These are phyloP conservation scores for Nyleta sp. DNA, from an alignment of 2,888 invertebrate species.

Conservation along the genomic window DNA sequence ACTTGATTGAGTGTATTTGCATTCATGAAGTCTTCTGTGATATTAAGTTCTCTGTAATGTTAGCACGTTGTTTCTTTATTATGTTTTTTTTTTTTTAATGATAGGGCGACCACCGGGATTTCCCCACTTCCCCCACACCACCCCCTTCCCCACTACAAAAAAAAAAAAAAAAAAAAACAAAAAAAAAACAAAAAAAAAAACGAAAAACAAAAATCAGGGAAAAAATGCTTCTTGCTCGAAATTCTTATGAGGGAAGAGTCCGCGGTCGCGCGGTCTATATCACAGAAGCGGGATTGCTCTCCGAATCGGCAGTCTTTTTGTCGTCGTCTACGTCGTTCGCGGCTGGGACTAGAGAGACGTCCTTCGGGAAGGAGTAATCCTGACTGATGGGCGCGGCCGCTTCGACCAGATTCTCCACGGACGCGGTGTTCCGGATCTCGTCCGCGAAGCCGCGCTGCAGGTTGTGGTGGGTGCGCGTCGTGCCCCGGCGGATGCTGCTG, in stretches of 20 bases:
- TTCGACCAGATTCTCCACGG: constrained; percentile 79
- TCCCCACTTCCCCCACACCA: too few species aligned
- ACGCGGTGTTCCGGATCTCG: constrained; percentile 72
- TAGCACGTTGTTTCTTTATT: too few species aligned
- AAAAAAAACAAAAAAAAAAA: neutral
- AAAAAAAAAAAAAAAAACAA: too few species aligned
- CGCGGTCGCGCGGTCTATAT: constrained; percentile 75
- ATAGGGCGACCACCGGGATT: too few species aligned
- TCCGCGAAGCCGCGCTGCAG: constrained; percentile 73
- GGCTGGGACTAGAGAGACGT: constrained; percentile 75
- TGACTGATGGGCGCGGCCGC: constrained; percentile 80
- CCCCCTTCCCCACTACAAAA: too few species aligned
- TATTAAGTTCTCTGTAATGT: too few species aligned
- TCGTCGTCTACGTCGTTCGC: constrained; percentile 69
- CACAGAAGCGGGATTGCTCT: constrained; percentile 79
- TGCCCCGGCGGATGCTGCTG: constrained; percentile 84
- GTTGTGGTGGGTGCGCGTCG: constrained; percentile 77
- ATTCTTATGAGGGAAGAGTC: constrained; percentile 49
- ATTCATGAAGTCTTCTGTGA: too few species aligned
- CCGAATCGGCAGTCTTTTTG: constrained; percentile 80
- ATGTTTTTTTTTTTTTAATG: too few species aligned
- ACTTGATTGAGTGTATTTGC: too few species aligned
- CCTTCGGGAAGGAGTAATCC: constrained; percentile 75
- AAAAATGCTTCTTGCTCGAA: constrained; percentile 17
- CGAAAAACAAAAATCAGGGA: neutral